These are phyloP conservation scores for Actinia tenebrosa DNA, from an alignment of 64 coral and sea anemone species.

Conservation along the genomic window DNA sequence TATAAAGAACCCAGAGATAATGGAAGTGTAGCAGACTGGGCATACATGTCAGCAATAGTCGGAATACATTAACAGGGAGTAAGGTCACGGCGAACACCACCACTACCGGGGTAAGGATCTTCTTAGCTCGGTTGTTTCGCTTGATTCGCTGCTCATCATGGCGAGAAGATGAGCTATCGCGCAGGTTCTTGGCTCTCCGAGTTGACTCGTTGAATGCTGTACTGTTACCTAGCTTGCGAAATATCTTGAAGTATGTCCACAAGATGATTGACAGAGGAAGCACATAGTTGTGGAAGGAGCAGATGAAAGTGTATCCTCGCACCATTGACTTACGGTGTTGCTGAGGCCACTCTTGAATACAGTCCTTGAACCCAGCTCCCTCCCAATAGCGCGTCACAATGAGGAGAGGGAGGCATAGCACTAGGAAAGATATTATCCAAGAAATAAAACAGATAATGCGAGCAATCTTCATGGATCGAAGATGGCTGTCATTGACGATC, in stretches of 20 bases:
- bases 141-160: slow-evolving; percentile 42
- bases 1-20: slow-evolving; percentile 62
- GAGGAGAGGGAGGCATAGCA: slow-evolving; percentile 45
- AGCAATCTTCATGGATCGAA: slow-evolving; percentile 17
- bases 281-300: slow-evolving; percentile 49
- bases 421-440: slow-evolving; percentile 56
- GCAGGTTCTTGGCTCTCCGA: slow-evolving; percentile 15
- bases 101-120: slow-evolving; percentile 70
- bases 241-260: slow-evolving; percentile 57
- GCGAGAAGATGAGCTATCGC: not conserved
- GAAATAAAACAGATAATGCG: slow-evolving; percentile 1
- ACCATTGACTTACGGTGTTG: not conserved
- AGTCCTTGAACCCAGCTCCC: not conserved
- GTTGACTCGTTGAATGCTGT: slow-evolving; percentile 53
- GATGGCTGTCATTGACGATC: slow-evolving; percentile 21
- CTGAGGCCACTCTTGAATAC: slow-evolving; percentile 26
- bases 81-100: slow-evolving; percentile 62
- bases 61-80: slow-evolving; percentile 65
- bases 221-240: slow-evolving; percentile 40
- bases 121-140: slow-evolving; percentile 63
- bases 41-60: slow-evolving; percentile 38
- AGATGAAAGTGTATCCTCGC: slow-evolving; percentile 32
- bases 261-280: slow-evolving; percentile 47
- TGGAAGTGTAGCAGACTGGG: slow-evolving; percentile 8
- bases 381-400: slow-evolving; percentile 20